Evolutionary conservation across 2,797 vertebrate genomes (phyloP), one percentile per base, ranked within the genome.

Genomic region (Rhyacichthys aspro): DNA sequence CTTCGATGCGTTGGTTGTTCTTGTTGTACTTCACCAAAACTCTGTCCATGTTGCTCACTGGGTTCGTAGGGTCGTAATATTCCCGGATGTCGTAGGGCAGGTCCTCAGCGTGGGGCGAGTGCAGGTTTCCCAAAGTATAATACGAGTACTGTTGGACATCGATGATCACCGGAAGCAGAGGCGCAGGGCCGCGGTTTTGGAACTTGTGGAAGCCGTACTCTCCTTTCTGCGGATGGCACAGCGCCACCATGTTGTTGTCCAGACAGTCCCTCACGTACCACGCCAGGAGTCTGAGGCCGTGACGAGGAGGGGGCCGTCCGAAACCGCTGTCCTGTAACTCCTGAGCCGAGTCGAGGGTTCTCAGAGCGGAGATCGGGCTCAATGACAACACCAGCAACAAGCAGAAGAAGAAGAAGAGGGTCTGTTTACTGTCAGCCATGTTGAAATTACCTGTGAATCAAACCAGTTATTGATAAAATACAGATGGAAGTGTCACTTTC

Each of bases 171-270:
- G 91, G 90, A 8, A 92, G 88, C 41, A 91, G 63, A 11, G 0
- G 10, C 0, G 2, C 1, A 0, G 1, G 46, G 0, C 46, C 64
- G 1, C 0, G 23, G 62, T 92, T 91, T 3, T 0, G 0, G 36
- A 89, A 92, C 12, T 0, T 0, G 6, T 92, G 90, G 50, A 91
- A 92, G 9, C 90, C 89, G 1, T 79, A 92, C 8, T 70, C 69
- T 46, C 76, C 75, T n/a, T 3, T 0, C 0, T 1, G 18, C 2
- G 90, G 91, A 55, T 86, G 9, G 5, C 90, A 91, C 43, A 89
- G 76, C 8, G 88, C 77, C 63, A 58, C 12, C 88, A 88, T 90
- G 82, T 91, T 91, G 79, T 91, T 92, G 76, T 91, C 87, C 58
- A 90, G 38, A 47, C 90, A 92, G 3, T 37, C 72, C 41, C 63